Evolutionary conservation across 2,113 vertebrate genomes (phyloP).

Genomic region (Casuarius casuarius): DNA sequence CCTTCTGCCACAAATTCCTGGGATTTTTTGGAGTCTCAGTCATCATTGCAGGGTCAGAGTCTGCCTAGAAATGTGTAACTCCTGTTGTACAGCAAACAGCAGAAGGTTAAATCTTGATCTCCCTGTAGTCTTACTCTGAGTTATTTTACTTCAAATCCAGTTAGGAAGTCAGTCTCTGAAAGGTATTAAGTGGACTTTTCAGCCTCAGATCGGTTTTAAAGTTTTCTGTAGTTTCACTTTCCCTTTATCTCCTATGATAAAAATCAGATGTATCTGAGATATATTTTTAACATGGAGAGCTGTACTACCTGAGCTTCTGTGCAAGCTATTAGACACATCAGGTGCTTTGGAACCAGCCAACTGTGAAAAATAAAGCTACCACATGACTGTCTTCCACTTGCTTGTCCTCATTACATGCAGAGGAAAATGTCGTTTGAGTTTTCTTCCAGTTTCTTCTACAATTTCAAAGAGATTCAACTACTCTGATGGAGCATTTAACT

Average conservation of each 20-base stretch:
- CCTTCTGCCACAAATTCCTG: background rate
- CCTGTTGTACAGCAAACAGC: background rate
- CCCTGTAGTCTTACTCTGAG: background rate
- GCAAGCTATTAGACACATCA: background rate
- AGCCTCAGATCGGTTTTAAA: background rate
- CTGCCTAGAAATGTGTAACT: background rate
- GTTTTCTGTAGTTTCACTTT: background rate
- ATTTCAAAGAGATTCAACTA: background rate
- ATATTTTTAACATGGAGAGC: background rate
- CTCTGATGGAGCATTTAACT: background rate
- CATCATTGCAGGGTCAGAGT: background rate
- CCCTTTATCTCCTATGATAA: background rate
- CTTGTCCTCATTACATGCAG: background rate
- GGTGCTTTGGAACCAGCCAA: background rate
- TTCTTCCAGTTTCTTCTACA: background rate
- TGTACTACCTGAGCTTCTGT: background rate
- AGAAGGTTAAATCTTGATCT: background rate
- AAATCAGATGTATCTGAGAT: background rate
- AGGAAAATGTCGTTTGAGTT: background rate
- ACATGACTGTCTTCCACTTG: background rate
- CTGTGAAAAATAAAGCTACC: background rate
- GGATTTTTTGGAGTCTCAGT: background rate
- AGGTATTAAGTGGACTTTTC: background rate
- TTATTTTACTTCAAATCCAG: background rate
- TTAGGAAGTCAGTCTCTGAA: background rate